Evolutionary conservation across 2,113 vertebrate species (phyloP).

Genomic region (Anhinga anhinga): DNA sequence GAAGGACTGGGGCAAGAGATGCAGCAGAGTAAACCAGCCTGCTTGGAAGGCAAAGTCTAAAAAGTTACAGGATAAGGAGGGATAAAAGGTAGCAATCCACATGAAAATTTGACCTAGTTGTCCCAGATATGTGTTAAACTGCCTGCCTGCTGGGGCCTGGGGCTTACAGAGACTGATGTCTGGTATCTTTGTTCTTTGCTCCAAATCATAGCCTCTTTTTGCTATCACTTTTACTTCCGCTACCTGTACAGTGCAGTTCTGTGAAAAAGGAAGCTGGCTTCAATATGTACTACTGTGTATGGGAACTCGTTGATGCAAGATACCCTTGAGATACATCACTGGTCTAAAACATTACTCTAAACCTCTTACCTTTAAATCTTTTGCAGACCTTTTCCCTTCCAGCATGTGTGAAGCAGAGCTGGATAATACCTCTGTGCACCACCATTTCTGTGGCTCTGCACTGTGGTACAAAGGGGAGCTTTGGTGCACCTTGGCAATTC

Average conservation of each 20-base stretch:
- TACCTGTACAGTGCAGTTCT: background rate
- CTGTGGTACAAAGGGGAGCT: background rate
- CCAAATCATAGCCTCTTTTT: background rate
- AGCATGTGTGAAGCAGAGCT: background rate
- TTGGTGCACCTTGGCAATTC: background rate
- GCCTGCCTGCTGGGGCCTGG: background rate
- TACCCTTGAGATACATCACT: background rate
- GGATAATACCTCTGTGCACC: background rate
- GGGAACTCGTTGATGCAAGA: background rate
- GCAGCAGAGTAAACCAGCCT: background rate
- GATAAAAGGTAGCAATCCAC: background rate
- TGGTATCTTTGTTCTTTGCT: background rate
- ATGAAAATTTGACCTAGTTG: background rate
- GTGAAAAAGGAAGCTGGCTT: background rate
- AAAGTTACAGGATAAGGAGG: background rate
- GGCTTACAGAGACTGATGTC: background rate
- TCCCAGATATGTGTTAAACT: background rate
- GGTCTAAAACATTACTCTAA: background rate
- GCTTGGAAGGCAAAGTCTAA: background rate
- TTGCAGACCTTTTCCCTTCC: background rate
- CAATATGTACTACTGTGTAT: background rate
- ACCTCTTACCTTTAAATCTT: background rate
- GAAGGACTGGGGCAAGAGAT: background rate
- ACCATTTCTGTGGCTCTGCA: rapidly evolving
- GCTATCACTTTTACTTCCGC: background rate